phyloP scores from a whole-genome alignment of 2,888 invertebrate genomes.

The Troides oblongomaculatus region DNA sequence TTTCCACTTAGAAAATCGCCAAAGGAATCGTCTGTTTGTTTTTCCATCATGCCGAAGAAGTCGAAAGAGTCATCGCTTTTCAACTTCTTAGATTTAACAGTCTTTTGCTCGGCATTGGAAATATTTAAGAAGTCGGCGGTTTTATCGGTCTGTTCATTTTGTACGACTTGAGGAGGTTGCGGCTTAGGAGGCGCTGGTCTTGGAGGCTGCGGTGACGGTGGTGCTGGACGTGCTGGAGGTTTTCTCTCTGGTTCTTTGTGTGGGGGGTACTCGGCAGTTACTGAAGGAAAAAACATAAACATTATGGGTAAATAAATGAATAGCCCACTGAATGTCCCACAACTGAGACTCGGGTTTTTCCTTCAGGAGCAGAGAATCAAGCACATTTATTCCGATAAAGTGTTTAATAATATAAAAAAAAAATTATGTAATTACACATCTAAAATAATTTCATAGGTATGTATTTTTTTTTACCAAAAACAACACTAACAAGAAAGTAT shows the following conservation, averaged over 20 bases:
- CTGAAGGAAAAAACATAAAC: constrained; percentile 41
- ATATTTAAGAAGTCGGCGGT: constrained; percentile 67
- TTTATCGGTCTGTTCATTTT: constrained; percentile 32
- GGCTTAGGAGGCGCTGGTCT: constrained; percentile 42
- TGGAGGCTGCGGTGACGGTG: constrained; percentile 39
- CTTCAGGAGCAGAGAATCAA: no score
- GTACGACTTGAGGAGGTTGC: constrained; percentile 31
- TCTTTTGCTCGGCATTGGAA: constrained; percentile 34
- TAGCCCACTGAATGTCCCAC: no score
- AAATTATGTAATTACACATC: no score
- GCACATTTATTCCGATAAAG: no score
- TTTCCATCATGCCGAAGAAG: constrained; percentile 80
- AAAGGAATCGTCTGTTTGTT: constrained; percentile 67
- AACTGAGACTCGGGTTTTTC: no score
- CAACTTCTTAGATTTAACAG: constrained; percentile 46
- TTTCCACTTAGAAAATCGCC: constrained; percentile 71
- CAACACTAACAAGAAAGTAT: no score
- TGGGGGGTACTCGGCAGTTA: constrained; percentile 64
- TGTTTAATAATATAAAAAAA: no score
- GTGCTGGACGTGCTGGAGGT: constrained; percentile 51
- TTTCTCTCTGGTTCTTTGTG: constrained; percentile 50
- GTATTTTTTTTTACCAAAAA: no score
- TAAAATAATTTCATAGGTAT: no score
- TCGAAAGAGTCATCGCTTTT: constrained; percentile 80
- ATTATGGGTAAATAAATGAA: background rate